These are phyloP conservation scores for Dynastes maya DNA, from an alignment of 2,888 invertebrate genomes.

Conservation along the genomic window DNA sequence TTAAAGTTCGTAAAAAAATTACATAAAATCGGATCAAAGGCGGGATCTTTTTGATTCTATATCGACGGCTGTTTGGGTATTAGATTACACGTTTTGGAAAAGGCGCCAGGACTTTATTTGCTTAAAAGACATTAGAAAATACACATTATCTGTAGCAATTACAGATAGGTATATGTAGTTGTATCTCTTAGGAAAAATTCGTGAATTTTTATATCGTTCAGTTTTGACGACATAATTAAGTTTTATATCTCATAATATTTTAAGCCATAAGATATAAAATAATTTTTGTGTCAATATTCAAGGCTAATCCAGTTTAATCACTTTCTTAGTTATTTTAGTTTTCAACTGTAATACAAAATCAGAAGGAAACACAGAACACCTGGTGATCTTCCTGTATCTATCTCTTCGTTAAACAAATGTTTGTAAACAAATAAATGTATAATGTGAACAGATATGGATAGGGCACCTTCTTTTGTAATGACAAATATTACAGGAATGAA, in stretches of 20 bases:
- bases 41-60: not conserved
- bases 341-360: too few relatives aligned
- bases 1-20: slow-evolving; percentile 20
- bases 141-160: not conserved
- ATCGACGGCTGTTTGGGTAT: not conserved
- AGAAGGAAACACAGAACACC: too few relatives aligned
- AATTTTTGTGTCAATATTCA: not conserved
- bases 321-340: too few relatives aligned
- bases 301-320: not conserved
- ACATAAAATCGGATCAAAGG: slow-evolving; percentile 1
- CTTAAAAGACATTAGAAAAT: not conserved
- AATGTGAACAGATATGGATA: too few relatives aligned
- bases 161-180: not conserved
- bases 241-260: not conserved
- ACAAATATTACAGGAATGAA: too few relatives aligned
- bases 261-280: not conserved
- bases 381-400: too few relatives aligned
- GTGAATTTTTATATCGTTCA: not conserved
- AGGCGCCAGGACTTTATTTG: not conserved
- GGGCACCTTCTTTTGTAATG: too few relatives aligned
- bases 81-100: not conserved
- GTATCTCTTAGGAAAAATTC: not conserved
- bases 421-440: too few relatives aligned
- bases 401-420: too few relatives aligned
- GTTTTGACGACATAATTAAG: not conserved